phyloP scores from a whole-genome alignment of 1,140 invertebrate genomes.

The Aphaenogaster ashmeadi region DNA sequence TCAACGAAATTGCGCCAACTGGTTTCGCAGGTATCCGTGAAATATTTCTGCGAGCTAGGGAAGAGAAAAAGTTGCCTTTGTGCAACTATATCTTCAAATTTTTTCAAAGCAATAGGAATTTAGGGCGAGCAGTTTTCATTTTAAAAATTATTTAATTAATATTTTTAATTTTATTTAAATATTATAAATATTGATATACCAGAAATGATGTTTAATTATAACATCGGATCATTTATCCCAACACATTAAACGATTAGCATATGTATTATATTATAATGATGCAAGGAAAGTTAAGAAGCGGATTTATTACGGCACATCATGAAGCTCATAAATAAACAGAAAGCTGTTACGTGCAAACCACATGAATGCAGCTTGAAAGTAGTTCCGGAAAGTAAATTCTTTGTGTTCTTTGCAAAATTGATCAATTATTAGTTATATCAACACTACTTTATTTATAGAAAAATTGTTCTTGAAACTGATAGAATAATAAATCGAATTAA shows the following conservation, averaged over 20 bases:
- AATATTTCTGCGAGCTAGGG: conserved; percentile 16
- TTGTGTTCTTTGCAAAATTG: conserved; percentile 9
- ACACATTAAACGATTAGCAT: neutral
- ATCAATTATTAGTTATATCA: neutral
- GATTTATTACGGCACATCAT: conserved; percentile 32
- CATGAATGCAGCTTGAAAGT: conserved; percentile 33
- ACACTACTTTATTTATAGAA: neutral
- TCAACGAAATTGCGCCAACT: conserved; percentile 61
- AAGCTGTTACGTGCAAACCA: conserved; percentile 32
- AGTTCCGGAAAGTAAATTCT: conserved; percentile 38
- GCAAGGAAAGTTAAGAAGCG: conserved; percentile 16
- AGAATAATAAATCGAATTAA: neutral
- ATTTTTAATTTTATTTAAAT: neutral
- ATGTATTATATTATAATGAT: conserved; percentile 16
- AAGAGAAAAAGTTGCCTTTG: neutral
- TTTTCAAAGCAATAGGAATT: neutral
- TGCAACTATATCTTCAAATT: neutral
- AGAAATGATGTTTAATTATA: neutral
- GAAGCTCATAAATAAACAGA: conserved; percentile 49
- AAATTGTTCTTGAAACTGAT: conserved; percentile 3
- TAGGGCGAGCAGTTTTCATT: neutral
- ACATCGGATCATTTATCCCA: neutral
- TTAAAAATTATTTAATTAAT: neutral
- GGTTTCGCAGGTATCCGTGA: conserved; percentile 17
- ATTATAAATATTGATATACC: neutral